Conservation (phyloP, 2,797 vertebrate species). For the Sebastes itinus region DNA sequence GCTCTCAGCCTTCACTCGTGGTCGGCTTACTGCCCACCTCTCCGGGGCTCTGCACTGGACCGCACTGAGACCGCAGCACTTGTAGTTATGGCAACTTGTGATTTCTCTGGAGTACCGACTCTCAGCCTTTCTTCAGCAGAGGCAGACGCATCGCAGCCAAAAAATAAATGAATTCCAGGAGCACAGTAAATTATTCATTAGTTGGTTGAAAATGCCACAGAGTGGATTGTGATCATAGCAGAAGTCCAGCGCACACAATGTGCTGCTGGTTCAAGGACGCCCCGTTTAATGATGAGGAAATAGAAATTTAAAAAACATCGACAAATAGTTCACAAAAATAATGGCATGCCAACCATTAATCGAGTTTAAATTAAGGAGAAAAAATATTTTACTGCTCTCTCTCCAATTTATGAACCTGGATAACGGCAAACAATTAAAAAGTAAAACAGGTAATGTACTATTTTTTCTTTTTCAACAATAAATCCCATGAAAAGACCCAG, state of each 20-base stretch:
- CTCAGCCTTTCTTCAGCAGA: conserved; percentile 43
- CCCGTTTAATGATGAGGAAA: neutral
- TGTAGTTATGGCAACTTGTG: conserved; percentile 68
- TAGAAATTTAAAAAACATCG: neutral
- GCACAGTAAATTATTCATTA: conserved; percentile 67
- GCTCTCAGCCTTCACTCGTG: conserved; percentile 58
- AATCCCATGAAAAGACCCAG: neutral
- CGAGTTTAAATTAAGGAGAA: neutral
- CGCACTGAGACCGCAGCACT: conserved; percentile 48
- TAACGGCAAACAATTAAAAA: neutral
- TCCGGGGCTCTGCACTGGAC: conserved; percentile 49
- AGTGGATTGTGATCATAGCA: conserved; percentile 46
- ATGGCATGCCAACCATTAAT: neutral
- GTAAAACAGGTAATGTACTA: neutral
- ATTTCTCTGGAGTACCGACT: conserved; percentile 64
- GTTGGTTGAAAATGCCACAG: conserved; percentile 57
- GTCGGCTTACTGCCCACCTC: conserved; percentile 56
- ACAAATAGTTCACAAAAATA: neutral
- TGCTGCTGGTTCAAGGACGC: conserved; percentile 9
- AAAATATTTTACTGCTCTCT: neutral
- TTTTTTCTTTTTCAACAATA: neutral
- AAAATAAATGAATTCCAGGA: conserved; percentile 61
- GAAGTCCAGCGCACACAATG: conserved; percentile 33
- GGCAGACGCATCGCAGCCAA: conserved; percentile 42
- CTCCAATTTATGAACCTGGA: neutral